These are phyloP conservation scores for Leptopterna dolabrata DNA, from an alignment of 2,888 invertebrate genomes.

Conservation along the genomic window DNA sequence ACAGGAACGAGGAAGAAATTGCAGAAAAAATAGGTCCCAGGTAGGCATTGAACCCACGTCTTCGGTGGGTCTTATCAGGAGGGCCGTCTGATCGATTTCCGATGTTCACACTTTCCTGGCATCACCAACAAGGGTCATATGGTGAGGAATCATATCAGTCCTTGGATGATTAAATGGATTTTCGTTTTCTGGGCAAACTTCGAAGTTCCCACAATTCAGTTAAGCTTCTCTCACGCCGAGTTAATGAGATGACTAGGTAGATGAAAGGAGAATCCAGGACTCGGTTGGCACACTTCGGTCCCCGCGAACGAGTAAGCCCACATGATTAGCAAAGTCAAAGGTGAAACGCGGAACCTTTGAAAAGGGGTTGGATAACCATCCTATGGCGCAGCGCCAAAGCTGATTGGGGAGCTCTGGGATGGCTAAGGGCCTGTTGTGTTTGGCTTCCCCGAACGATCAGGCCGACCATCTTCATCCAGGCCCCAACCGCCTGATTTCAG, in stretches of 20 bases:
- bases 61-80: no score
- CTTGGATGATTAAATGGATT: neutral
- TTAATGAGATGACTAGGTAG: conserved; percentile 28
- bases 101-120: no score
- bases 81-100: no score
- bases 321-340: conserved; percentile 35
- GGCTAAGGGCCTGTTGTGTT: neutral
- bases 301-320: neutral
- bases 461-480: neutral
- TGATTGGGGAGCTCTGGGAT: conserved; percentile 22
- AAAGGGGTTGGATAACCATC: neutral
- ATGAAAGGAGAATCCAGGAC: conserved; percentile 12
- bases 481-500: conserved; percentile 10
- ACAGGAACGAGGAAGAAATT: no score
- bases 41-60: no score
- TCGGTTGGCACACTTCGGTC: neutral
- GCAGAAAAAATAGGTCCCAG: no score
- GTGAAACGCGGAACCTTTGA: neutral
- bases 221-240: neutral
- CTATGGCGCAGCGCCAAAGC: neutral
- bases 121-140: no score
- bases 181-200: neutral
- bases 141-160: no score
- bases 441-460: neutral
- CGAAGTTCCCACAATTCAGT: neutral